phyloP scores from a whole-genome alignment of 2,888 invertebrate species.

The Eupeodes luniger region DNA sequence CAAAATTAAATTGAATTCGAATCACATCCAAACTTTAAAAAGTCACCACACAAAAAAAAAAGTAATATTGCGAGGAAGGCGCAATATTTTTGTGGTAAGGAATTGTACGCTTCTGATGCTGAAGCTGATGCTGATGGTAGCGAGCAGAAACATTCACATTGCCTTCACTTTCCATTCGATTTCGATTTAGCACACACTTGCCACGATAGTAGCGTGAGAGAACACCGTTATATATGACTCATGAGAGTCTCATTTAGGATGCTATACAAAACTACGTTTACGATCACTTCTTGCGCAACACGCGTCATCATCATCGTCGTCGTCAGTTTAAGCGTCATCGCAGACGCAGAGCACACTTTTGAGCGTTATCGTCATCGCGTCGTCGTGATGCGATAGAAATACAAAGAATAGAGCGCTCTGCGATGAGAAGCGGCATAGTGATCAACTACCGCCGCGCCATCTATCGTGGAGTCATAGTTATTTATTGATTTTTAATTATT shows the following conservation, averaged over 20 bases:
- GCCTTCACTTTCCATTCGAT: slow-evolving; percentile 63
- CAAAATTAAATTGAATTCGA: slow-evolving; percentile 18
- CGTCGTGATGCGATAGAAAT: background rate
- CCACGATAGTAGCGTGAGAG: slow-evolving; percentile 32
- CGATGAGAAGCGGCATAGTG: background rate
- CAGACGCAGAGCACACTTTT: slow-evolving; percentile 42
- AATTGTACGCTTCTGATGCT: slow-evolving; percentile 9
- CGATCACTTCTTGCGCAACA: slow-evolving; percentile 65
- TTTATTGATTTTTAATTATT: slow-evolving; percentile 71
- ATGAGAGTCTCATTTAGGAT: slow-evolving; percentile 25
- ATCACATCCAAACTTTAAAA: slow-evolving; percentile 3
- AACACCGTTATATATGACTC: slow-evolving; percentile 34
- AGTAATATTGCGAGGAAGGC: slow-evolving; percentile 44
- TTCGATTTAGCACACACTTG: slow-evolving; percentile 22
- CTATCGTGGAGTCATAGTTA: slow-evolving; percentile 47
- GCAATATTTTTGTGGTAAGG: slow-evolving; percentile 30
- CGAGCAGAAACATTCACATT: slow-evolving; percentile 32
- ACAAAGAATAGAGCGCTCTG: background rate
- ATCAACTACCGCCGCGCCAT: slow-evolving; percentile 6
- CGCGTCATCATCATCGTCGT: background rate
- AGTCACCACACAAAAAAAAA: slow-evolving; percentile 17
- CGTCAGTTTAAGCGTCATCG: too few species aligned
- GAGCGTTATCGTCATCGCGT: slow-evolving; percentile 33
- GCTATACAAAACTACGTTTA: slow-evolving; percentile 32
- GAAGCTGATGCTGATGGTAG: too few species aligned